phyloP scores from a whole-genome alignment of 2,888 invertebrate genomes.

The Drosophila picticornis region DNA sequence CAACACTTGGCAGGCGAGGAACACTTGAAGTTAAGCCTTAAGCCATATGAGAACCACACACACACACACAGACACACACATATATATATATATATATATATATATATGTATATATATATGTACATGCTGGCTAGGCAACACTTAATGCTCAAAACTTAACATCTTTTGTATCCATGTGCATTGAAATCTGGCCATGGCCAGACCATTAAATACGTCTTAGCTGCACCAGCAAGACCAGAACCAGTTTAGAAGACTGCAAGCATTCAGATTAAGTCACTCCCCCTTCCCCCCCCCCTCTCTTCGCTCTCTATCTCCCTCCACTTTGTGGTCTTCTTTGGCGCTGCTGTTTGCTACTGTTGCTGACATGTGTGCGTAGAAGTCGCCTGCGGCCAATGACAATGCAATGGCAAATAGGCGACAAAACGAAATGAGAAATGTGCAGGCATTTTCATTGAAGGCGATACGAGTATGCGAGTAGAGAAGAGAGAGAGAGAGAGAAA shows the following conservation, averaged over 20 bases:
- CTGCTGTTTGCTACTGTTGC: constrained; percentile 53
- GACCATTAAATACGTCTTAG: constrained; percentile 51
- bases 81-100: background rate
- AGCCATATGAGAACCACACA: constrained; percentile 10
- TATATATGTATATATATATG: background rate
- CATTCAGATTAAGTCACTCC: constrained; percentile 24
- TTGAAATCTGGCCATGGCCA: constrained; percentile 54
- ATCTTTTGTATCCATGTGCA: constrained; percentile 24
- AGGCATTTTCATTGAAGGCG: constrained; percentile 36
- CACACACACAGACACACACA: background rate
- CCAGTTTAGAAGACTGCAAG: constrained; percentile 44
- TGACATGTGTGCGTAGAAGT: constrained; percentile 70
- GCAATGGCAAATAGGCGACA: constrained; percentile 81
- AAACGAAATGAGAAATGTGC: constrained; percentile 79
- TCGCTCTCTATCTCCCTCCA: background rate
- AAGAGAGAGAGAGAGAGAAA: background rate
- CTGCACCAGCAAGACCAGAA: constrained; percentile 34
- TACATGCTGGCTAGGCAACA: constrained; percentile 17
- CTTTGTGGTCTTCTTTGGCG: constrained; percentile 1
- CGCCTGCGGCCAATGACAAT: constrained; percentile 62
- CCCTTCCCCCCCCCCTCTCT: background rate
- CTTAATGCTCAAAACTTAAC: constrained; percentile 30
- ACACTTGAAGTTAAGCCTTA: constrained; percentile 7
- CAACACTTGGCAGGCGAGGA: constrained; percentile 27
- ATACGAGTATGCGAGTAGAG: background rate